These are phyloP conservation scores for Platycercus adscitus DNA, from an alignment of 2,113 vertebrate species.

Conservation along the genomic window DNA sequence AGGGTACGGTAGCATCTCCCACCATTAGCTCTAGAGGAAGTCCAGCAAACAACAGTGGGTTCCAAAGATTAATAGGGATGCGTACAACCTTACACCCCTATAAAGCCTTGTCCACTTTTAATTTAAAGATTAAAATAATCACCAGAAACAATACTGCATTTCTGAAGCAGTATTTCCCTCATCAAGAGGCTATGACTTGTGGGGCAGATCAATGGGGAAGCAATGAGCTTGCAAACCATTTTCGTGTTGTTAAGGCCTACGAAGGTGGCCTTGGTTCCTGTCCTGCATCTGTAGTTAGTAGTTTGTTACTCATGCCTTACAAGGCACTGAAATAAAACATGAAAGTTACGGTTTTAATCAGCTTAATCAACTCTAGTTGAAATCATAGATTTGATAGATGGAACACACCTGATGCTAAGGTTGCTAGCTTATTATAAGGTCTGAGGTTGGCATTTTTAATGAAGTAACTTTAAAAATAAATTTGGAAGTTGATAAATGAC, in stretches of 20 bases:
- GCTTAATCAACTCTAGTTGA: neutral
- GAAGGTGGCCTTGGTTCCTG: neutral
- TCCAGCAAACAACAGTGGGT: neutral
- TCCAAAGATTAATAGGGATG: neutral
- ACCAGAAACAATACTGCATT: neutral
- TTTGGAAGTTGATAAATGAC: neutral
- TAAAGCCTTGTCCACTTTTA: neutral
- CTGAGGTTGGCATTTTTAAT: neutral
- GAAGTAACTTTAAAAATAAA: neutral
- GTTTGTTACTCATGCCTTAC: neutral
- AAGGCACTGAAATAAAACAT: neutral
- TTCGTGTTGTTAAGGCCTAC: neutral
- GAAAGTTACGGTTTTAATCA: neutral
- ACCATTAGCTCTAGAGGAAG: neutral
- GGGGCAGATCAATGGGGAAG: neutral
- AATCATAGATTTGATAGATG: neutral
- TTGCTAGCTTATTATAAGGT: neutral
- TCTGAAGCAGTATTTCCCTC: neutral
- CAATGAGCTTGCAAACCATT: neutral
- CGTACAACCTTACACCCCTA: neutral
- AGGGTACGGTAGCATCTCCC: neutral
- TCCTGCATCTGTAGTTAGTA: neutral
- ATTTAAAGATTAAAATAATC: neutral
- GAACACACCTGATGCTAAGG: neutral
- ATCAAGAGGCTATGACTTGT: neutral